Conservation (phyloP, 2,888 invertebrate species). For the Caenorhabditis becei region DNA sequence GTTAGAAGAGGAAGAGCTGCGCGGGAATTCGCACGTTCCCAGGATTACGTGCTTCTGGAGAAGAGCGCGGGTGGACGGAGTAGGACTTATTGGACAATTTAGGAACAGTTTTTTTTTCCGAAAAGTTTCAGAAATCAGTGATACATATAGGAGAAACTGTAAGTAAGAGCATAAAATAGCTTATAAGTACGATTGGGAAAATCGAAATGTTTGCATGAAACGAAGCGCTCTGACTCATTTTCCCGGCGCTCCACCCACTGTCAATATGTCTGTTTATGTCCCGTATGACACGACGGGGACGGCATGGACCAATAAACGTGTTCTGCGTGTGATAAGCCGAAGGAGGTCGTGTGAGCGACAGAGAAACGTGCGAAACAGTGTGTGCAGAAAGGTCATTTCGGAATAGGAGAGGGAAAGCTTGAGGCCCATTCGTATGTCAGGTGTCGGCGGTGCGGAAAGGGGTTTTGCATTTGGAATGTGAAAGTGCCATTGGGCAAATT, state of each 20-base stretch:
- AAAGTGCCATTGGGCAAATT: constrained; percentile 2
- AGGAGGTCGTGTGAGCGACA: constrained; percentile 20
- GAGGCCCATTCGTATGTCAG: not conserved
- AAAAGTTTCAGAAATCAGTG: too few species aligned
- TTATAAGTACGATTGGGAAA: constrained; percentile 1
- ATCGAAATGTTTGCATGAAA: not conserved
- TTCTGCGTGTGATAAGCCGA: constrained; percentile 19
- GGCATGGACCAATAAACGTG: constrained; percentile 29
- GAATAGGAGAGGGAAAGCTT: not conserved
- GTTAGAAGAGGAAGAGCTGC: too few species aligned
- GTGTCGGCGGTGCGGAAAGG: not conserved
- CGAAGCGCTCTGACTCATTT: constrained; percentile 12
- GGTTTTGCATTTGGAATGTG: constrained; percentile 11
- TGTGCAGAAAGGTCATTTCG: constrained; percentile 3
- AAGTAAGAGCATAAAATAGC: too few species aligned
- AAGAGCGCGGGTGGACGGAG: too few species aligned
- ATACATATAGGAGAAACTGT: too few species aligned
- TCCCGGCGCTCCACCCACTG: not conserved
- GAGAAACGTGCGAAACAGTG: constrained; percentile 39
- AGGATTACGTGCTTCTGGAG: too few species aligned
- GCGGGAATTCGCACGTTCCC: too few species aligned
- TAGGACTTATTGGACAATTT: too few species aligned
- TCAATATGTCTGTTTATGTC: constrained; percentile 3
- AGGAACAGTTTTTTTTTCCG: too few species aligned
- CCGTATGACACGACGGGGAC: constrained; percentile 5